Evolutionary conservation across 2,113 vertebrate species (phyloP).

Genomic region (Balaenoptera acutorostrata): DNA sequence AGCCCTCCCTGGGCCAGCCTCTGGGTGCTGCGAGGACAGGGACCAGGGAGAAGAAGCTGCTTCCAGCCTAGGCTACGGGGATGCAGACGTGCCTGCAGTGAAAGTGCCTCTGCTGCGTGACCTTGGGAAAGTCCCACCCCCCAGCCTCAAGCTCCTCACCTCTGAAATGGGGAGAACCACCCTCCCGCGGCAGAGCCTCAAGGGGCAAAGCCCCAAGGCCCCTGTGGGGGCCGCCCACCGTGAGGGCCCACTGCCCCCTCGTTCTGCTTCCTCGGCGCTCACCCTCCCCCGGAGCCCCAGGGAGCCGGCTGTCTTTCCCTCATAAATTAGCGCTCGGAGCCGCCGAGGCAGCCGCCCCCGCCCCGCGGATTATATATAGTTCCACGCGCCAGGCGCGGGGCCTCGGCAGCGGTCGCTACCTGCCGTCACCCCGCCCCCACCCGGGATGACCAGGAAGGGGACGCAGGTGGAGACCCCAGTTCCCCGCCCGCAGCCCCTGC

Average conservation of each 20-base stretch:
- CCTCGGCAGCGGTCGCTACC: constrained; percentile 22
- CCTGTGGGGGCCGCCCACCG: background rate
- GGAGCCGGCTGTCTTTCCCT: constrained; percentile 36
- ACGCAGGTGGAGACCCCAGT: background rate
- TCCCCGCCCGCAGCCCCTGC: background rate
- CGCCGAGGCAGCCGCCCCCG: constrained; percentile 53
- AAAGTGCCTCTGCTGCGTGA: background rate
- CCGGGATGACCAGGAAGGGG: background rate
- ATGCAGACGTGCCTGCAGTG: background rate
- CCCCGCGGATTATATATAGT: constrained; percentile 63
- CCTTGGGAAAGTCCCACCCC: constrained; percentile 34
- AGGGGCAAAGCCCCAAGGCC: background rate
- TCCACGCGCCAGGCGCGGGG: background rate
- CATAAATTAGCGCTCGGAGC: constrained; percentile 52
- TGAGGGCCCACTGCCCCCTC: background rate
- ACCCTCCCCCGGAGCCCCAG: background rate
- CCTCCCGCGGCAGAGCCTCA: background rate
- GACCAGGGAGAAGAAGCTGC: background rate
- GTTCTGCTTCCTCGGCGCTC: background rate
- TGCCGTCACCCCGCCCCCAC: constrained; percentile 39
- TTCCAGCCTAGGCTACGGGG: background rate
- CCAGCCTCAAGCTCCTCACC: background rate
- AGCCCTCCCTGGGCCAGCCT: background rate
- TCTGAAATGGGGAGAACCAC: background rate
- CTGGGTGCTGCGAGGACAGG: background rate